Conservation (phyloP, 2,113 vertebrate species). For the Sapajus apella region DNA sequence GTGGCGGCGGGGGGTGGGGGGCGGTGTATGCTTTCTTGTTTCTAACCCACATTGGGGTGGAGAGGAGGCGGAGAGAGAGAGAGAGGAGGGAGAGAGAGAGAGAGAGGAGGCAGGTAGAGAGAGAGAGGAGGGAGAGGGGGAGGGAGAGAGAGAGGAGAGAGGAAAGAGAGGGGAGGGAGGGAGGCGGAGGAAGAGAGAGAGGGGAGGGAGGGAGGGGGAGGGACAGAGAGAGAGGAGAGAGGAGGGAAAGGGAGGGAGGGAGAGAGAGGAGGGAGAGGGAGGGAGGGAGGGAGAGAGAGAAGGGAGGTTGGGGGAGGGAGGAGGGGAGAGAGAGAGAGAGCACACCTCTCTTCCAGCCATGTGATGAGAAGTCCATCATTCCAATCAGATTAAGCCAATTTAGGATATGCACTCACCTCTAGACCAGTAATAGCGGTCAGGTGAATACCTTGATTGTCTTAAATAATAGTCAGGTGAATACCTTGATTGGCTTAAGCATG, state of each 20-base stretch:
- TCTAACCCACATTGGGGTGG: not conserved
- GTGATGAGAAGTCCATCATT: not conserved
- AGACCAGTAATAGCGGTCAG: not conserved
- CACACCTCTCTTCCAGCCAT: not conserved
- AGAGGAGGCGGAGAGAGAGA: too few species aligned
- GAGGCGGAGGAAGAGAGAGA: too few species aligned
- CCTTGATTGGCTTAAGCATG: not conserved
- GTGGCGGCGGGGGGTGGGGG: too few species aligned
- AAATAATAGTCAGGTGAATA: not conserved
- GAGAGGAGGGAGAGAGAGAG: not conserved
- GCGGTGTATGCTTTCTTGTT: not conserved
- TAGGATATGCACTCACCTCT: not conserved
- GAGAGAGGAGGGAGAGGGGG: not conserved
- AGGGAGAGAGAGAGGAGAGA: not conserved
- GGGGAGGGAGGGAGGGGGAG: rapidly evolving
- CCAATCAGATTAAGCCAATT: not conserved
- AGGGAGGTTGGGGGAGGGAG: too few species aligned
- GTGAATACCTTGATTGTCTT: too few species aligned
- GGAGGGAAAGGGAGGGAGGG: too few species aligned
- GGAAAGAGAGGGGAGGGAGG: not conserved
- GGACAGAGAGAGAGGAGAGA: not conserved
- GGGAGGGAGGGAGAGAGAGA: not conserved
- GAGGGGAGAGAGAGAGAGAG: not conserved
- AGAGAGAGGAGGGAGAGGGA: too few species aligned
- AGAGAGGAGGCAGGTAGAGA: not conserved